Conservation (phyloP, 2,113 vertebrate genomes). For the Leiothrix lutea region DNA sequence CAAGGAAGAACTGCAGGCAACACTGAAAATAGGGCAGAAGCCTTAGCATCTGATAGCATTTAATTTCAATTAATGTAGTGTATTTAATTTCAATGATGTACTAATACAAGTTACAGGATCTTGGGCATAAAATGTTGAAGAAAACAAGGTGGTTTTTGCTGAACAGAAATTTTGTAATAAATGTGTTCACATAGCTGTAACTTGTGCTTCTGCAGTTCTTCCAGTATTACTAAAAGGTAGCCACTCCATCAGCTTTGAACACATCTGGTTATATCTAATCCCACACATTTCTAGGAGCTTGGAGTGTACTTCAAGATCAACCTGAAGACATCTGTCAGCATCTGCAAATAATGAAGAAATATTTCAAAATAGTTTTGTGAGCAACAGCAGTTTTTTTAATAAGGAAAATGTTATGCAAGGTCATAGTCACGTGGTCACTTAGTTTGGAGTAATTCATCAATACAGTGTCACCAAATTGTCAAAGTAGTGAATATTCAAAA, state of each 20-base stretch:
- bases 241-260: neutral
- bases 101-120: neutral
- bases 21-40: neutral
- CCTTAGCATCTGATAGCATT: neutral
- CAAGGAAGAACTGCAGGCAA: neutral
- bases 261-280: neutral
- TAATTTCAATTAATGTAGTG: neutral
- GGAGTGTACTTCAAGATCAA: neutral
- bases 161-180: neutral
- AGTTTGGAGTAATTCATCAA: neutral
- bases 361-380: neutral
- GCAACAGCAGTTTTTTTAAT: neutral
- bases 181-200: fast-evolving
- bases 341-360: neutral
- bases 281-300: neutral
- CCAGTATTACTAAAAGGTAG: neutral
- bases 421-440: neutral
- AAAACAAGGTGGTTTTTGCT: neutral
- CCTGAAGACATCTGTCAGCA: neutral
- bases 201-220: neutral
- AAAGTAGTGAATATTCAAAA: neutral
- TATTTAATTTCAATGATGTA: neutral
- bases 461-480: neutral
- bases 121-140: neutral
- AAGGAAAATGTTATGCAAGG: neutral